Base-by-base conservation (phyloP, 2,797 vertebrate genomes). In the Glossophaga mutica region DNA sequence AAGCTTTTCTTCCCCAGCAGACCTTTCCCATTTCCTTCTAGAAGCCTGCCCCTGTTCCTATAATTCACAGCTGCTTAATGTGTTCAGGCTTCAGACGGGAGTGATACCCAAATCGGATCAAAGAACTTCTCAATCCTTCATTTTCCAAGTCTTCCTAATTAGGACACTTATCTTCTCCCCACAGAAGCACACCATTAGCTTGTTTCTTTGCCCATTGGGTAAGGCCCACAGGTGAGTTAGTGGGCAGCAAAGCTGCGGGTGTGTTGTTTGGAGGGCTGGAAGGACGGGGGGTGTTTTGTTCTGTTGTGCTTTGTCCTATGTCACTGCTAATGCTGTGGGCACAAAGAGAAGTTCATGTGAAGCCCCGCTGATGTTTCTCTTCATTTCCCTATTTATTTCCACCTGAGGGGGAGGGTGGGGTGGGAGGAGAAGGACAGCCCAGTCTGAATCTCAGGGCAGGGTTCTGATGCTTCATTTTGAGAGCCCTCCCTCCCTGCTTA, bases 111-210 rank as follows among this genome's bases (percentile, higher is more conserved):
- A 91, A 91, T 77, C 55, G 87, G 90, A 92, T 83, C 76, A 42
- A 39, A 76, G 46, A 65, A 87, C 74, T 48, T 59, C 74, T 86
- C 87, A 71, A 18, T 88, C 88, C 62, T 79, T 96, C 85, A 76
- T 55, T 88, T 59, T 44, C 0, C 0, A 68, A 79, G 52, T 3
- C 50, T 67, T 73, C 68, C 93, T 94, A 89, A 94, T 89, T 79
- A 95, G 70, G 62, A 71, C 76, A 83, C 90, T 95, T 96, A 82
- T 91, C 90, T 96, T 65, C 16, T 73, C 55, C 89, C 44, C 78
- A 44, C 81, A 92, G 92, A 96, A 92, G 88, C 0, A 24, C 18
- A 37, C 87, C 42, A 24, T 82, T 67, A 94, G 19, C 32, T 84
- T 46, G 48, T 74, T 74, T 87, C 88, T 82, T 46, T 82, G 92